A percentile compares a stretch with the other conserved stretches of the same genome.
Conservation (phyloP, 2,797 vertebrate genomes). For the Phalloptychus januarius region DNA sequence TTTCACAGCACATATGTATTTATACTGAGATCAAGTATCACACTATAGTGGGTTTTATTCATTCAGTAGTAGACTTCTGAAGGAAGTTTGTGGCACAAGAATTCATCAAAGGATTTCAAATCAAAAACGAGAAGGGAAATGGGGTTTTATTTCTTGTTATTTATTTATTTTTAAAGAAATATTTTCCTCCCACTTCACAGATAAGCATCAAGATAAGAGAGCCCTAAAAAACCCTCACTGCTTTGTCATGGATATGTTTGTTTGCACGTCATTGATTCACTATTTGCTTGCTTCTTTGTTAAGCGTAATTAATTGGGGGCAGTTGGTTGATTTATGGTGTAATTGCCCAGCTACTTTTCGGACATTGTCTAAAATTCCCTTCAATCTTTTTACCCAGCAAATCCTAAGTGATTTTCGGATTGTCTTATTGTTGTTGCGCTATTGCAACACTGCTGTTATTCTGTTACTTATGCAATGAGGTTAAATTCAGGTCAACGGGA, state of each 20-base stretch:
- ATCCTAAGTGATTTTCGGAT: slow-evolving; percentile 13
- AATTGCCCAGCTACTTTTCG: not conserved
- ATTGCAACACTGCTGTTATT: slow-evolving; percentile 27
- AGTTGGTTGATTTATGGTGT: not conserved
- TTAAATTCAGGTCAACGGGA: slow-evolving; percentile 37
- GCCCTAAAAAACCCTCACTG: not conserved
- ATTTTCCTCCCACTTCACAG: not conserved
- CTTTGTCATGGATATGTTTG: slow-evolving; percentile 9
- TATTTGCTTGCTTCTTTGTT: slow-evolving; percentile 32
- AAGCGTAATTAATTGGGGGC: slow-evolving; percentile 25
- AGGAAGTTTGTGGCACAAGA: not conserved
- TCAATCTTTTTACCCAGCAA: slow-evolving; percentile 11
- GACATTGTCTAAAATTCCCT: slow-evolving; percentile 1
- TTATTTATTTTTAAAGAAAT: too few relatives aligned
- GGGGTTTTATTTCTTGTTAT: not conserved
- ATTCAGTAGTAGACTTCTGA: not conserved
- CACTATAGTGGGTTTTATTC: not conserved
- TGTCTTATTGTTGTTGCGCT: slow-evolving; percentile 7
- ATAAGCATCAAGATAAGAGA: not conserved
- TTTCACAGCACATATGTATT: not conserved
- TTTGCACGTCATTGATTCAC: slow-evolving; percentile 10
- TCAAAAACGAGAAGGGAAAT: not conserved
- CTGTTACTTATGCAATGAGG: slow-evolving; percentile 16
- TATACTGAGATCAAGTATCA: not conserved
- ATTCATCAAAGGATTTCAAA: not conserved